Evolutionary conservation across 2,797 vertebrate species (phyloP), one percentile per base, ranked within the genome.

Genomic region (Sardinella longiceps): DNA sequence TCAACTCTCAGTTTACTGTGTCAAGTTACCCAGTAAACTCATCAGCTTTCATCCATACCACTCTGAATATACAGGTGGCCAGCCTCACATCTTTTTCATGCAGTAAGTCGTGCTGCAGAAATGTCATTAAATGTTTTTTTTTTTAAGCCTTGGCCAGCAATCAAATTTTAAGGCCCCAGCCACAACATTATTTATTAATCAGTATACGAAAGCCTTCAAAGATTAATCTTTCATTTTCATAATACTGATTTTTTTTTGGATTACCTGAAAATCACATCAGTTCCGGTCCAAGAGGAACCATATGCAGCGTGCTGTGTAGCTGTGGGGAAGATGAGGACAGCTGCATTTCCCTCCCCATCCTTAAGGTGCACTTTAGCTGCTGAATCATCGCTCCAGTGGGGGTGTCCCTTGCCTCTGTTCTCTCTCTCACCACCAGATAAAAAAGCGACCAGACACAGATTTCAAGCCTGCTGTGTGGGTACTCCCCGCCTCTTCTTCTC

Each of bases 381-480:
- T 86, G 81, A 86, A 82, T 86, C 85, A 85, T 82, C 45, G 85
- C 81, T 84, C 82, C 80, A 85, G 50, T 86, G 70, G 70, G 70
- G 70, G 37, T 15, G 63, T 70, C 70, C 33, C 33, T 23, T 20
- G 14, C 37, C 70, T 77, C 70, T 77, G 70, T 77, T 20, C 70
- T 37, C 37, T 12, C 33, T 20, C 37, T 87, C 77, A 82, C 53
- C 81, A 77, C 87, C 85, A 90, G 82, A 48, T n/a, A n/a, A n/a
- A 43, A 39, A 81, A 50, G 25, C 60, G 85, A 85, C 89, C 85
- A 84, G 85, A 87, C 66, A 84, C 48, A 0, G 48, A 33, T 84
- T 82, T 85, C 53, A 56, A 84, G 81, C 89, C 85, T 89, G 85
- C 83, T 90, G 85, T 43, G 70, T 77, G 70, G 56, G 80, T 85